phyloP scores from a whole-genome alignment of 1,140 invertebrate species.

The Ptiloglossa arizonensis region DNA sequence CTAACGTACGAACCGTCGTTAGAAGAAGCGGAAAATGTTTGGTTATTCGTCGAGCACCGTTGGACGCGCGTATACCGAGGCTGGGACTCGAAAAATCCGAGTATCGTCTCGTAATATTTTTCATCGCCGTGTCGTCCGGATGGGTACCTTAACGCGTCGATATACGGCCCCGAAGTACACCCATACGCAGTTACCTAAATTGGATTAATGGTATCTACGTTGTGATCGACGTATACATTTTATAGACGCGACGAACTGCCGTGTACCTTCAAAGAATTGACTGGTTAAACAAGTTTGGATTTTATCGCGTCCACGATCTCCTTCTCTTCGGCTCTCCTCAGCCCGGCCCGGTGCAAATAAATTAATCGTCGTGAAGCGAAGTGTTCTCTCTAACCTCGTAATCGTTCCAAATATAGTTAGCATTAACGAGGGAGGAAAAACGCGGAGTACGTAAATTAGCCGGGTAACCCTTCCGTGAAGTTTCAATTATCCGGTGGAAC shows the following conservation, averaged over 20 bases:
- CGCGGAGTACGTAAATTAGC: conserved; percentile 35
- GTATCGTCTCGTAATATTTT: no score
- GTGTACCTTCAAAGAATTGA: not conserved
- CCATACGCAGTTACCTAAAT: not conserved
- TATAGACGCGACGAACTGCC: not conserved
- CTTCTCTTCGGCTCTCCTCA: not conserved
- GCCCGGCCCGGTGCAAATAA: not conserved
- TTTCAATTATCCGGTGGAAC: conserved; percentile 36
- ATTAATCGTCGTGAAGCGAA: not conserved
- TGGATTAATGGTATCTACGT: not conserved
- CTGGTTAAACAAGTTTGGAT: not conserved
- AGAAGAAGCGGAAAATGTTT: no score
- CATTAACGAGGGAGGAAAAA: not conserved
- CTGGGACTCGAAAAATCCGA: no score
- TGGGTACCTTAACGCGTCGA: no score
- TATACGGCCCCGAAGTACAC: no score
- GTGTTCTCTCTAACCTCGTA: not conserved
- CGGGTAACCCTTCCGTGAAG: conserved; percentile 38
- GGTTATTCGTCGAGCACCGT: no score
- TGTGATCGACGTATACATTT: not conserved
- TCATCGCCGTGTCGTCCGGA: no score
- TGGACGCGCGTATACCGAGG: no score
- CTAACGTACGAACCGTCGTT: no score
- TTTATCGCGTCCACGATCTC: not conserved
- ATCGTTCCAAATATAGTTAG: conserved; percentile 9